Conservation (phyloP, 2,113 vertebrate species). For the Scomber scombrus region DNA sequence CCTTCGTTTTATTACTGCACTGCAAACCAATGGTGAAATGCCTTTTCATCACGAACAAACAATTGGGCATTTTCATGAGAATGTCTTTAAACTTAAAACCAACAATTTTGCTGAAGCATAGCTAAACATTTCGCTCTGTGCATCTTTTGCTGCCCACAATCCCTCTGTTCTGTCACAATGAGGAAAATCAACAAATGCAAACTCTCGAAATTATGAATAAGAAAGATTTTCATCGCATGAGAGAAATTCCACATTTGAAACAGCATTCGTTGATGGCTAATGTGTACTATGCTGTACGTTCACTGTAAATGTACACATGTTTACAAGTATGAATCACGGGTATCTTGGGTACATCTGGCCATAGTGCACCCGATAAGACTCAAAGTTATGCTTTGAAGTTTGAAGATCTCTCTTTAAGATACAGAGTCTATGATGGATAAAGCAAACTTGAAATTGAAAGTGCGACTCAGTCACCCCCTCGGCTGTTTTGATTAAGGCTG, state of each 20-base stretch:
- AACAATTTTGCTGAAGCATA: conserved; percentile 27
- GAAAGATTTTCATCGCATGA: conserved; percentile 5
- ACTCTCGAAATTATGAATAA: not conserved
- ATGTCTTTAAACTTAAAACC: conserved; percentile 64
- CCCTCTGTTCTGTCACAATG: conserved; percentile 37
- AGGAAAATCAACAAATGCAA: conserved; percentile 28
- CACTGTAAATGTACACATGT: not conserved
- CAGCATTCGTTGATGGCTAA: not conserved
- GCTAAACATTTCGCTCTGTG: conserved; percentile 40
- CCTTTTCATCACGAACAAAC: conserved; percentile 65
- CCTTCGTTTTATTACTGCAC: conserved; percentile 41
- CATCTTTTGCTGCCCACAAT: conserved; percentile 23
- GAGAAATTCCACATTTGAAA: not conserved
- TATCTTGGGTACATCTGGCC: conserved; percentile 38
- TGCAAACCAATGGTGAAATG: conserved; percentile 57
- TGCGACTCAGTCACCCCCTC: conserved; percentile 35
- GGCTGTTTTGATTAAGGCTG: conserved; percentile 67
- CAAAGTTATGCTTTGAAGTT: conserved; percentile 38
- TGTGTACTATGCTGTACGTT: not conserved
- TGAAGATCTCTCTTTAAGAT: conserved; percentile 41
- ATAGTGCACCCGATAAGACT: conserved; percentile 9
- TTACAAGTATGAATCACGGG: conserved; percentile 13
- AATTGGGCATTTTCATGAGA: conserved; percentile 69
- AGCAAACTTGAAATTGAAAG: conserved; percentile 54
- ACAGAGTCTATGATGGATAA: conserved; percentile 13